Base-by-base conservation (phyloP, 2,888 invertebrate species). In the Amphipyra tragopoginis region DNA sequence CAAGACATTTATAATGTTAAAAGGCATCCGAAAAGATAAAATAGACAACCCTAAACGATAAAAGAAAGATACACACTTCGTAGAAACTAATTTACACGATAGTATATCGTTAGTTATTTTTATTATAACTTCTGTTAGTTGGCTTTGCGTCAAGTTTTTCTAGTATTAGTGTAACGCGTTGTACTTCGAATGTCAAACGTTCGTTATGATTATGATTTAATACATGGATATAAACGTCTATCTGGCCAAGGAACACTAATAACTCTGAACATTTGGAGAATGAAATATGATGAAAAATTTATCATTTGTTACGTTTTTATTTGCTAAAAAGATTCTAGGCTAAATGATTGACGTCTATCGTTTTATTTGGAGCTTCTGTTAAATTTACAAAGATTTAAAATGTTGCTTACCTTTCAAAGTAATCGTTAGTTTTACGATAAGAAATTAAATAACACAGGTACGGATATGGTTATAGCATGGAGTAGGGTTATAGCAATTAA, bases 91-190 rank as follows among this genome's bases (percentile, higher is more conserved):
- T 66, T 58, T 59, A 55, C 45, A 50, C 33, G 14, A 51, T 43
- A 43, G 54, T 61, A 36, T 56, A 52, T 67, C 9, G 34, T 39
- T 49, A 44, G 62, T 54, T 50, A 53, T 67, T 60, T 69, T 55
- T 53, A 48, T 56, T 45, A 59, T 57, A 57, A 61, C 45, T 65
- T 47, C 48, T 34, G 54, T 49, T 15, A 36, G 36, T 66, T 74
- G 65, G 66, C 65, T 52, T 60, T 36, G 43, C 8, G 64, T 76
- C 65, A 65, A 68, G 33, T 33, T 44, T n/a, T 53, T 61, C 14
- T 36, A 6, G 21, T 47, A 56, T 52, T 54, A 65, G 42, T 47
- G 44, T 39, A 50, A 45, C 58, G 55, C 44, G 40, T 48, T 42
- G 39, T 55, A 56, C 52, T 60, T 47, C 26, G 0, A 15, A 52